Percentiles rank a stretch among this genome's conserved stretches.
Conservation (phyloP, 2,113 vertebrate genomes). For the Cyprinodon brontotheroides region DNA sequence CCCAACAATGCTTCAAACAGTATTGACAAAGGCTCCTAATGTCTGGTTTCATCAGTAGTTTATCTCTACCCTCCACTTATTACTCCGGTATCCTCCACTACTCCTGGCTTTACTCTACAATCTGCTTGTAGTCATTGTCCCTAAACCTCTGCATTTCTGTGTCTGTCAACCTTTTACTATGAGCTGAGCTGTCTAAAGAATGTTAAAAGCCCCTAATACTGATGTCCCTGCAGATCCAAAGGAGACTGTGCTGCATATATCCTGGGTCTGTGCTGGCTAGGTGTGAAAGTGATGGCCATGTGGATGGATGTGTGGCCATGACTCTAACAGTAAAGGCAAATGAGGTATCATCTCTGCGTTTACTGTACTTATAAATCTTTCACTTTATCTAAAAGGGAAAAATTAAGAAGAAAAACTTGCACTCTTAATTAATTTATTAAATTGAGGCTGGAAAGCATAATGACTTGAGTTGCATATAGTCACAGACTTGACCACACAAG, state of each 20-base stretch:
- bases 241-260: constrained; percentile 59
- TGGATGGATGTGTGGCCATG: neutral
- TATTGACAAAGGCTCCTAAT: too few relatives aligned
- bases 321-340: constrained; percentile 30
- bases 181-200: constrained; percentile 45
- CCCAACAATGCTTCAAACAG: too few relatives aligned
- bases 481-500: neutral
- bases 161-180: constrained; percentile 21
- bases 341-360: constrained; percentile 12
- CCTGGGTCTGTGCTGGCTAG: neutral
- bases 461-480: constrained; percentile 14
- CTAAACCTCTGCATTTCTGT: constrained; percentile 32
- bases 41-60: neutral
- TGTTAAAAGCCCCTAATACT: constrained; percentile 65
- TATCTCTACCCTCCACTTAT: constrained; percentile 1
- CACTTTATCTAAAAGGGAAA: constrained; percentile 10
- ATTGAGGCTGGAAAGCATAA: constrained; percentile 26
- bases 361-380: constrained; percentile 22
- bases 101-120: constrained; percentile 17
- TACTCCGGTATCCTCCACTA: constrained; percentile 6
- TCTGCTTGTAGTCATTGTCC: constrained; percentile 51
- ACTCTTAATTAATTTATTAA: constrained; percentile 3
- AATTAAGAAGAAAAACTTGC: neutral
- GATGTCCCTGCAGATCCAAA: constrained; percentile 61
- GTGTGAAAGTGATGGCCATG: constrained; percentile 10